Percentiles rank a stretch among this genome's conserved stretches.
These are phyloP conservation scores for Gobio gobio DNA, from an alignment of 2,113 vertebrate genomes.

Conservation along the genomic window DNA sequence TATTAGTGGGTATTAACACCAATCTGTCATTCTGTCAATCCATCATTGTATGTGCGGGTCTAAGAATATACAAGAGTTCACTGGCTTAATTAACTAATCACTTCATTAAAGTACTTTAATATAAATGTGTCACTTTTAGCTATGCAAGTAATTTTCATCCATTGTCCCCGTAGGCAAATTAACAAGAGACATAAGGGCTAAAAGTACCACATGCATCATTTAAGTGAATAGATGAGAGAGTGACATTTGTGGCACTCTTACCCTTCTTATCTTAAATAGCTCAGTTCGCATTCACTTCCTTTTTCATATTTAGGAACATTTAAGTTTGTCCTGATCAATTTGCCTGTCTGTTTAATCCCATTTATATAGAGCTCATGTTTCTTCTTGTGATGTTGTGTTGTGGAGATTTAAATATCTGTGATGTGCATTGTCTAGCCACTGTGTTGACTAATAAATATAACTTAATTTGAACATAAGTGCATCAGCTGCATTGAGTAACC, in stretches of 20 bases:
- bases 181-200: constrained; percentile 23
- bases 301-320: neutral
- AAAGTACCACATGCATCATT: constrained; percentile 20
- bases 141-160: constrained; percentile 46
- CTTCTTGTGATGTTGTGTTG: neutral
- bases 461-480: no score
- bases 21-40: constrained; percentile 54
- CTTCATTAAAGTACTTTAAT: constrained; percentile 54
- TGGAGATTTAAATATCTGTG: neutral
- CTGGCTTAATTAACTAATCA: constrained; percentile 56
- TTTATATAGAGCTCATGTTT: neutral
- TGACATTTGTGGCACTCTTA: neutral
- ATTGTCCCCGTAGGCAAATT: constrained; percentile 32
- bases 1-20: constrained; percentile 47
- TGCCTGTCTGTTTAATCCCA: neutral
- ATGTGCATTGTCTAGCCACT: neutral
- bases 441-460: neutral
- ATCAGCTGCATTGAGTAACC: no score
- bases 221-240: constrained; percentile 2
- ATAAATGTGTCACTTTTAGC: constrained; percentile 51
- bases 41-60: constrained; percentile 44
- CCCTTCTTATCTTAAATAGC: neutral
- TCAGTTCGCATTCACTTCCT: neutral
- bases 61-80: constrained; percentile 54
- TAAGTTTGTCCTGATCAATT: neutral